Evolutionary conservation across 1,140 invertebrate genomes (phyloP).

Genomic region (Archivesica marissinica): DNA sequence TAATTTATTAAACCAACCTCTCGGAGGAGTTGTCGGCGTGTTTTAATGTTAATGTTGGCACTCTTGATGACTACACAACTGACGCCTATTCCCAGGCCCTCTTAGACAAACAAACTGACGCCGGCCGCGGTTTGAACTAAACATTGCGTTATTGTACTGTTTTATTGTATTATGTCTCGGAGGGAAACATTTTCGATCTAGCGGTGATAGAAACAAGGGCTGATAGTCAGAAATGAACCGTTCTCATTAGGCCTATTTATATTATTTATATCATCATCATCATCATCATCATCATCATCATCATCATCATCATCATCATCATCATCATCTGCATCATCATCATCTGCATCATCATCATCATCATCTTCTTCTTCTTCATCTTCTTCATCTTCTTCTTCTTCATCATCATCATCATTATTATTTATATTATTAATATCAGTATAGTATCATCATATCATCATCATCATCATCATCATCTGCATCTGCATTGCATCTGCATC

Average conservation of each 20-base stretch:
- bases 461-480: too few species aligned
- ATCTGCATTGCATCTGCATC: not conserved
- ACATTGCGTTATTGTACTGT: not conserved
- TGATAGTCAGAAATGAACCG: too few species aligned
- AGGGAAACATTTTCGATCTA: too few species aligned
- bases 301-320: constrained; percentile 59
- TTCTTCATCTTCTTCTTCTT: too few species aligned
- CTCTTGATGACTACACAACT: not conserved
- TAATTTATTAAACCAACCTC: constrained; percentile 13
- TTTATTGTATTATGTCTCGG: too few species aligned
- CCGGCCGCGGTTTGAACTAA: not conserved
- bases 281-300: constrained; percentile 52
- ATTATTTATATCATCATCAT: constrained; percentile 39
- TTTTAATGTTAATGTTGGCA: constrained; percentile 3
- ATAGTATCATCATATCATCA: too few species aligned
- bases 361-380: constrained; percentile 38
- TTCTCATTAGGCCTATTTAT: constrained; percentile 11
- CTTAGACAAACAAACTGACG: constrained; percentile 4
- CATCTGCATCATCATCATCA: too few species aligned
- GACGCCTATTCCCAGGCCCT: not conserved
- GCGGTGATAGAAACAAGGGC: too few species aligned
- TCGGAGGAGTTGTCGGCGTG: not conserved
- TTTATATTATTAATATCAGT: not conserved
- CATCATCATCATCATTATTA: not conserved
- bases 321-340: too few species aligned